Evolutionary conservation across 2,797 vertebrate species (phyloP).

Genomic region (Acridotheres tristis): DNA sequence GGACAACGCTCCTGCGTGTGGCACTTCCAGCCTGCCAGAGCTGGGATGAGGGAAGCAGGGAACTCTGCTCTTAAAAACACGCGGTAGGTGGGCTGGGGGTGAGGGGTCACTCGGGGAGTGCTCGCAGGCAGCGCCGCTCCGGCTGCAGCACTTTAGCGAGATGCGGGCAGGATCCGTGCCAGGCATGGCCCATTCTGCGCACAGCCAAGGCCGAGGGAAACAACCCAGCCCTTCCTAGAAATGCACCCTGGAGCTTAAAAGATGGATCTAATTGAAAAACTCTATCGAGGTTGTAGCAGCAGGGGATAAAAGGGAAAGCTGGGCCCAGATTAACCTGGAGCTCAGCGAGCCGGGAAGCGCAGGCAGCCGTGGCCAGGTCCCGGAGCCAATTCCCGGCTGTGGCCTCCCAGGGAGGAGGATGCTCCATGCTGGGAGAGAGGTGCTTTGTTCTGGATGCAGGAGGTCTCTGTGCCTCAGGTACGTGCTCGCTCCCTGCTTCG

Average conservation of each 20-base stretch:
- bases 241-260: background rate
- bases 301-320: slow-evolving; percentile 54
- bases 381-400: background rate
- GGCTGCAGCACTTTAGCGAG: background rate
- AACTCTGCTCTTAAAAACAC: background rate
- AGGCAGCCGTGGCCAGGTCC: background rate
- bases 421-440: background rate
- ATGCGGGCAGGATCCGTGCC: slow-evolving; percentile 46
- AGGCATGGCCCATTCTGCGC: slow-evolving; percentile 5
- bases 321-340: slow-evolving; percentile 43
- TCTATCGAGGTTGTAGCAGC: background rate
- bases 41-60: background rate
- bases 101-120: background rate
- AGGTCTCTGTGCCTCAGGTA: slow-evolving; percentile 21
- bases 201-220: background rate
- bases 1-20: background rate
- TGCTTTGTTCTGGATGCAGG: background rate
- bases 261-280: slow-evolving; percentile 34
- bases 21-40: background rate
- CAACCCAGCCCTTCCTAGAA: slow-evolving; percentile 49
- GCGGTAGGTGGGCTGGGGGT: slow-evolving; percentile 14
- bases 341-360: background rate
- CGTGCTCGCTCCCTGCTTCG: background rate
- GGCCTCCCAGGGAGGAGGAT: background rate
- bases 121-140: background rate